These are phyloP conservation scores for Sericinus montela DNA, from an alignment of 2,888 invertebrate species.

Conservation along the genomic window DNA sequence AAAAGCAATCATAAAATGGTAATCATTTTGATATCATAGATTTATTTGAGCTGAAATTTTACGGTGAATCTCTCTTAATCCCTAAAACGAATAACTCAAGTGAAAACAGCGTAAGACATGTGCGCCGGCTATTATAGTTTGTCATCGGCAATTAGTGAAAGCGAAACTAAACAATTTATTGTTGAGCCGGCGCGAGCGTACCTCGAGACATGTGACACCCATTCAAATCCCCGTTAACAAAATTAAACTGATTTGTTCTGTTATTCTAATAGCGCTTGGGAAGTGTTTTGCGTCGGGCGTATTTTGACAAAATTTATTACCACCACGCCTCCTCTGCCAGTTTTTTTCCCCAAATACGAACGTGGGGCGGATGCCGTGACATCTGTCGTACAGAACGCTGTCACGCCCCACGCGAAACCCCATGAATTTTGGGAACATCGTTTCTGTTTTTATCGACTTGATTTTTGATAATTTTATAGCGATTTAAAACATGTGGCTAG, in stretches of 20 bases:
- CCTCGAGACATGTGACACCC: constrained; percentile 71
- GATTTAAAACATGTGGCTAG: too few species aligned
- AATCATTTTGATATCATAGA: too few species aligned
- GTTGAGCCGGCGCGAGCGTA: constrained; percentile 31
- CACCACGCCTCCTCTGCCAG: constrained; percentile 69
- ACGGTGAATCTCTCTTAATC: constrained; percentile 16
- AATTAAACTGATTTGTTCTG: constrained; percentile 77
- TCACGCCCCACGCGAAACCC: constrained; percentile 56
- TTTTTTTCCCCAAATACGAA: constrained; percentile 49
- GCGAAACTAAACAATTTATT: constrained; percentile 67
- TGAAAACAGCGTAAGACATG: constrained; percentile 58
- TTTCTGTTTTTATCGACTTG: constrained; percentile 25
- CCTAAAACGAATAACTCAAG: constrained; percentile 24
- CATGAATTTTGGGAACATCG: constrained; percentile 49
- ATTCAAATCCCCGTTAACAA: constrained; percentile 75
- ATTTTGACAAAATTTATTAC: constrained; percentile 79
- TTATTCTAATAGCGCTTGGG: constrained; percentile 73
- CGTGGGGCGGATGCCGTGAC: constrained; percentile 63
- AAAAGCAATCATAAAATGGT: too few species aligned
- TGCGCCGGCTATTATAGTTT: constrained; percentile 69
- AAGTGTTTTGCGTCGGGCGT: constrained; percentile 71
- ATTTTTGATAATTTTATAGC: constrained; percentile 1
- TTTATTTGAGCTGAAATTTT: too few species aligned
- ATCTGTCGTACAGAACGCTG: constrained; percentile 63
- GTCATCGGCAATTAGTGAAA: constrained; percentile 74